A percentile compares a stretch with the other conserved stretches of the same genome.
These are phyloP conservation scores for Microcebus tavaratra DNA, from an alignment of 2,113 vertebrate genomes.

Conservation along the genomic window DNA sequence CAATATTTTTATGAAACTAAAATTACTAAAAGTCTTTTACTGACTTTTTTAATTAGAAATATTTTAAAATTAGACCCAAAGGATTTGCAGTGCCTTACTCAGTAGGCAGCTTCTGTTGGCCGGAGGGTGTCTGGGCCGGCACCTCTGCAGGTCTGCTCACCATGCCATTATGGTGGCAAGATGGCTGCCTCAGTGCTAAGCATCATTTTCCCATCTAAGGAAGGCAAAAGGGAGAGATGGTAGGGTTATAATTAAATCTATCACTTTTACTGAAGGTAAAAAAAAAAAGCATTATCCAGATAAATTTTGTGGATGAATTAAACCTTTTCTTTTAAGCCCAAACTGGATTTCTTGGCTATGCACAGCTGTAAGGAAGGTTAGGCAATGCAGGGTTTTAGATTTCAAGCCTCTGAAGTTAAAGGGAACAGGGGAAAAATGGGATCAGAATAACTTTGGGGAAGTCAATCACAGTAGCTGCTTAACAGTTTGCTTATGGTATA, in stretches of 20 bases:
- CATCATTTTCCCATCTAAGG: background rate
- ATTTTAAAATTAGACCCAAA: background rate
- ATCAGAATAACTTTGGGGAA: background rate
- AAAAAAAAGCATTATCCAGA: background rate
- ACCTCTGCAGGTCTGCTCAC: background rate
- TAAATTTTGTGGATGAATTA: background rate
- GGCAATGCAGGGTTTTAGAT: background rate
- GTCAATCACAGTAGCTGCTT: background rate
- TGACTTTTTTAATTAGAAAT: background rate
- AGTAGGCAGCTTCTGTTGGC: background rate
- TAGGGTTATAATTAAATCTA: background rate
- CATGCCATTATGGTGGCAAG: background rate
- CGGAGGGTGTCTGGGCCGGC: background rate
- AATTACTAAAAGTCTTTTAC: background rate
- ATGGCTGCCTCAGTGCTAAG: background rate
- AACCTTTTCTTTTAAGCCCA: background rate
- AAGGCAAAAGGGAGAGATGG: background rate
- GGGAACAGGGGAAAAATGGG: background rate
- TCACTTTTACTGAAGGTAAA: background rate
- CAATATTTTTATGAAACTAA: background rate
- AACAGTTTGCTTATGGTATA: background rate
- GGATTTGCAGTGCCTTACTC: background rate
- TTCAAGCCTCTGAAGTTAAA: background rate
- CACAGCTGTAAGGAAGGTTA: background rate
- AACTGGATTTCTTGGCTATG: background rate